Percentiles rank a stretch among this genome's conserved stretches.
These are phyloP conservation scores for Jordanella pulchra DNA, from an alignment of 2,797 vertebrate species.

Conservation along the genomic window DNA sequence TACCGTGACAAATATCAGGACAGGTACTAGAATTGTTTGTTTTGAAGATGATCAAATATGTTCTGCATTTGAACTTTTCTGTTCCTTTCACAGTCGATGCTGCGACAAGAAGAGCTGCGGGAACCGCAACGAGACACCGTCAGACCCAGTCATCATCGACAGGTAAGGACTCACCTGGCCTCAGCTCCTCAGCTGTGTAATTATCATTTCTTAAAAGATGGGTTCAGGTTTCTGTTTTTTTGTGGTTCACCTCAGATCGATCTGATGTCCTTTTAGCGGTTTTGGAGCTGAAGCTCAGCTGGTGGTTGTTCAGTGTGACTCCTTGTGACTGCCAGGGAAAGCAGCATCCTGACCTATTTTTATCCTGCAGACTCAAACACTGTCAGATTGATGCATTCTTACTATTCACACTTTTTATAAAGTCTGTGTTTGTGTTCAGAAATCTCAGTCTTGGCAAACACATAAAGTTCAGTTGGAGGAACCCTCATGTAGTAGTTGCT, in stretches of 20 bases:
- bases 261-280: background rate
- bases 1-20: background rate
- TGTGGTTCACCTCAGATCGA: background rate
- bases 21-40: slow-evolving; percentile 82
- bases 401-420: too few relatives aligned
- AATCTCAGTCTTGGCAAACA: too few relatives aligned
- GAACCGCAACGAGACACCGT: slow-evolving; percentile 99
- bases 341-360: too few relatives aligned
- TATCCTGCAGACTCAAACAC: too few relatives aligned
- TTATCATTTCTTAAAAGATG: background rate
- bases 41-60: background rate
- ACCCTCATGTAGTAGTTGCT: too few relatives aligned
- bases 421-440: too few relatives aligned
- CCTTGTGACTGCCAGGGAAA: too few relatives aligned
- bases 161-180: slow-evolving; percentile 80
- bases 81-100: slow-evolving; percentile 79
- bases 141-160: slow-evolving; percentile 99
- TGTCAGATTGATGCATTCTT: too few relatives aligned
- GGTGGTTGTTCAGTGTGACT: too few relatives aligned
- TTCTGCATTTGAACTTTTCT: slow-evolving; percentile 11
- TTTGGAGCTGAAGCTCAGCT: background rate
- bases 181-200: background rate
- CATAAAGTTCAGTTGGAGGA: too few relatives aligned
- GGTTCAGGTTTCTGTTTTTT: slow-evolving; percentile 1
- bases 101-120: slow-evolving; percentile 99